Evolutionary conservation across 2,888 invertebrate genomes (phyloP).

Genomic region (Alloplasta piceator): DNA sequence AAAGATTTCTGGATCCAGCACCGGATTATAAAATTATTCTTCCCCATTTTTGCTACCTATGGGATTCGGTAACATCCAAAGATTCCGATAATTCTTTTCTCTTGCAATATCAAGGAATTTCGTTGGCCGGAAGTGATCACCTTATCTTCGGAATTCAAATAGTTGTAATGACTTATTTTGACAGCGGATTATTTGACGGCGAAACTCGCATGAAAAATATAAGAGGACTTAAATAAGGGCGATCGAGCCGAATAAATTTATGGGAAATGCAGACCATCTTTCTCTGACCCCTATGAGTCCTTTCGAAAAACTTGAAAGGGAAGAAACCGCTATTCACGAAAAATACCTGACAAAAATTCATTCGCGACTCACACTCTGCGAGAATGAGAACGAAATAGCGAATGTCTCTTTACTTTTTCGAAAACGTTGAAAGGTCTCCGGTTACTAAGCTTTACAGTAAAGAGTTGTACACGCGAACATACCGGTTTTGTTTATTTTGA

Average conservation of each 20-base stretch:
- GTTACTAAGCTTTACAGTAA: slow-evolving; percentile 80
- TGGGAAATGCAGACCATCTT: slow-evolving; percentile 53
- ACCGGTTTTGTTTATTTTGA: slow-evolving; percentile 56
- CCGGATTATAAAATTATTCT: no score
- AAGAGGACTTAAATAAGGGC: slow-evolving; percentile 34
- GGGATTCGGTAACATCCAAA: no score
- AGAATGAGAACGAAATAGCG: slow-evolving; percentile 22
- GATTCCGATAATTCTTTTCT: no score
- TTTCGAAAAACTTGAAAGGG: slow-evolving; percentile 62
- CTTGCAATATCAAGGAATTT: no score
- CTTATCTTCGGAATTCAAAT: no score
- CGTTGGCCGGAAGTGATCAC: no score
- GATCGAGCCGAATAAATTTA: slow-evolving; percentile 48
- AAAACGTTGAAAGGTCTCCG: slow-evolving; percentile 70
- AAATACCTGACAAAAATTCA: slow-evolving; percentile 70
- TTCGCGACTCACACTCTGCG: slow-evolving; percentile 23
- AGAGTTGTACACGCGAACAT: slow-evolving; percentile 73
- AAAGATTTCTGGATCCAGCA: no score
- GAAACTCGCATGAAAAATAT: no score
- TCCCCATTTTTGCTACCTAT: no score
- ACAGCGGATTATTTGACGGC: no score
- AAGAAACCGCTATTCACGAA: slow-evolving; percentile 66
- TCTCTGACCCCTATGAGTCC: slow-evolving; percentile 36
- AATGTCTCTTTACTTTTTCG: slow-evolving; percentile 27
- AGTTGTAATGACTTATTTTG: no score